Conservation (phyloP, 1,140 invertebrate genomes). For the Lanistes nyassanus region DNA sequence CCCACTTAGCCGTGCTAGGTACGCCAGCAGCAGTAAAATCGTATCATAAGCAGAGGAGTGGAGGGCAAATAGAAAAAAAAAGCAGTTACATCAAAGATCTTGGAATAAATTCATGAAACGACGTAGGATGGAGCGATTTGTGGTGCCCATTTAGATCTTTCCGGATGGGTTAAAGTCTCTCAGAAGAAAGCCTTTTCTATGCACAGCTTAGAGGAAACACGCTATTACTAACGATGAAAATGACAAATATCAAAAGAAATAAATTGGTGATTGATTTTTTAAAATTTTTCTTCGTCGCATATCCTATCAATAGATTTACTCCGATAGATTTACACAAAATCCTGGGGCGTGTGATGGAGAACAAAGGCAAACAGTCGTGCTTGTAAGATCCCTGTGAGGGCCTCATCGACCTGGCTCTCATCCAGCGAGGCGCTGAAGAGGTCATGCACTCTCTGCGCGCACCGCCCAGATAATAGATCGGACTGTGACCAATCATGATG, state of each 20-base stretch:
- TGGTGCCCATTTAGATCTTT: too few relatives aligned
- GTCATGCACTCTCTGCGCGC: background rate
- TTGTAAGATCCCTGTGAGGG: background rate
- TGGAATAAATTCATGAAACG: too few relatives aligned
- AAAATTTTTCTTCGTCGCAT: background rate
- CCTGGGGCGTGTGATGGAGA: too few relatives aligned
- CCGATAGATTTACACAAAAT: background rate
- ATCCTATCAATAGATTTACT: background rate
- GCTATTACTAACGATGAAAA: background rate
- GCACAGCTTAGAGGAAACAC: too few relatives aligned
- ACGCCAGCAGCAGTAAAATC: too few relatives aligned
- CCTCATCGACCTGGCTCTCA: background rate
- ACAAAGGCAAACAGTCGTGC: background rate
- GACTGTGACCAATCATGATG: constrained; percentile 5
- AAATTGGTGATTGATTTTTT: background rate
- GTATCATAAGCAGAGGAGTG: too few relatives aligned
- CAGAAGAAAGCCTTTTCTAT: too few relatives aligned
- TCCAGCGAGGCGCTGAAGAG: background rate
- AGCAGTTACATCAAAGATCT: too few relatives aligned
- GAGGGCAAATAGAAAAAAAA: too few relatives aligned
- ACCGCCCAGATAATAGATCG: background rate
- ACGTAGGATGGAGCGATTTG: too few relatives aligned
- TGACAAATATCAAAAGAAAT: background rate
- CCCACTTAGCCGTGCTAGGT: too few relatives aligned
- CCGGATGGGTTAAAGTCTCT: too few relatives aligned